Evolutionary conservation across 1,140 invertebrate genomes (phyloP).

Genomic region (Leptonema lineaticorne): DNA sequence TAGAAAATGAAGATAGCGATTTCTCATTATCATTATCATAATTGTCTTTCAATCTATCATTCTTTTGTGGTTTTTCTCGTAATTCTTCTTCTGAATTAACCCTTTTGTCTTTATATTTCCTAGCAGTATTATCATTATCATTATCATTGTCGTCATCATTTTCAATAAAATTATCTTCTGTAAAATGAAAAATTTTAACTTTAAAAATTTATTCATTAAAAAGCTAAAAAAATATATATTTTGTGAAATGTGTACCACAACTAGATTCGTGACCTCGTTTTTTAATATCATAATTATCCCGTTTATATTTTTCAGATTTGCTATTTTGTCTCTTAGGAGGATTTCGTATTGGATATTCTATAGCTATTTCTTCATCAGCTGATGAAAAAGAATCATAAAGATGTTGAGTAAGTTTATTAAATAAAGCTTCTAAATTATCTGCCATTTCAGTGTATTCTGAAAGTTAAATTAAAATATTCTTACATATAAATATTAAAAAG

Average conservation of each 20-base stretch:
- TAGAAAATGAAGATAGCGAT: background rate
- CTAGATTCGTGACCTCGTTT: conserved; percentile 32
- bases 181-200: conserved; percentile 9
- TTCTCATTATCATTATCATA: conserved; percentile 6
- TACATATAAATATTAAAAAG: too few species aligned
- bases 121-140: conserved; percentile 37
- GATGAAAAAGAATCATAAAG: conserved; percentile 79
- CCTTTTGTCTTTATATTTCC: conserved; percentile 38
- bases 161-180: conserved; percentile 26
- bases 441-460: conserved; percentile 88
- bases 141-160: conserved; percentile 41
- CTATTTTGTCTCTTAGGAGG: conserved; percentile 47
- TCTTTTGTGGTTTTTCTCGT: background rate
- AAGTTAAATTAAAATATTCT: conserved; percentile 43
- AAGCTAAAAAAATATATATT: background rate
- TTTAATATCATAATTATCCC: conserved; percentile 31
- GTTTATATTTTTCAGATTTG: conserved; percentile 34
- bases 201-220: background rate
- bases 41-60: conserved; percentile 35
- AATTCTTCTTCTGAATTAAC: background rate
- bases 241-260: conserved; percentile 15
- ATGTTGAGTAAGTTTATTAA: conserved; percentile 74
- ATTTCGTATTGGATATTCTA: conserved; percentile 62
- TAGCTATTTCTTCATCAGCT: conserved; percentile 72
- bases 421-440: conserved; percentile 75